phyloP scores from a whole-genome alignment of 2,888 invertebrate genomes.

The Diadegma fenestrale region DNA sequence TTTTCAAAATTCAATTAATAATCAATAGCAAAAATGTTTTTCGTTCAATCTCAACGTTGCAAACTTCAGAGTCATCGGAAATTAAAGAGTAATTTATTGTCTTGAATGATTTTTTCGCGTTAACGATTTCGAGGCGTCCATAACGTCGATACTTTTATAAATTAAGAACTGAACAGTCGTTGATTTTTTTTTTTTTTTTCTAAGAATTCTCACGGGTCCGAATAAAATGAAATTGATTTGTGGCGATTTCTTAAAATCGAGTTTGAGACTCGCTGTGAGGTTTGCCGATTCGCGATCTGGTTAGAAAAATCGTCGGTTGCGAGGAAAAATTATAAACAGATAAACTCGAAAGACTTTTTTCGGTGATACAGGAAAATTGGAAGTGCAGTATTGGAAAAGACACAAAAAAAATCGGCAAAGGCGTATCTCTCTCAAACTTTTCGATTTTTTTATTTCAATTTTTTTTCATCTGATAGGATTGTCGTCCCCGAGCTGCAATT shows the following conservation, averaged over 20 bases:
- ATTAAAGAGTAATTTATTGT: not conserved
- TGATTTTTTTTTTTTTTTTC: too few relatives aligned
- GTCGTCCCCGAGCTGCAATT: constrained; percentile 82
- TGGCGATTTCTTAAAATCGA: not conserved
- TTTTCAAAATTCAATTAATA: too few relatives aligned
- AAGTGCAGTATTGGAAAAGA: constrained; percentile 1
- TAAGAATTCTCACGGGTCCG: not conserved
- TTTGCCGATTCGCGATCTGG: not conserved
- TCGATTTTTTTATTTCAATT: constrained; percentile 69
- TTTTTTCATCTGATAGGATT: constrained; percentile 81
- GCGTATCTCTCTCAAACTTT: constrained; percentile 35
- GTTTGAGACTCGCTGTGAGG: not conserved
- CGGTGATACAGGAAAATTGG: not conserved
- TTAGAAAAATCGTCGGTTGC: too few relatives aligned
- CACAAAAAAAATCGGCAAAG: not conserved
- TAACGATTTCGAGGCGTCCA: not conserved
- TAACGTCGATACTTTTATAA: not conserved
- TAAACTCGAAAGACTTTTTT: not conserved
- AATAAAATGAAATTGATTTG: not conserved
- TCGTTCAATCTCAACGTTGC: too few relatives aligned
- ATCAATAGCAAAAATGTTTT: too few relatives aligned
- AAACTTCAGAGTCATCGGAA: too few relatives aligned
- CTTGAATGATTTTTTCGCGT: not conserved
- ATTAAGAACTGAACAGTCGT: not conserved
- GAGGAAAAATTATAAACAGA: not conserved